Conservation (phyloP, 2,888 invertebrate genomes). For the Oasisia sp. region DNA sequence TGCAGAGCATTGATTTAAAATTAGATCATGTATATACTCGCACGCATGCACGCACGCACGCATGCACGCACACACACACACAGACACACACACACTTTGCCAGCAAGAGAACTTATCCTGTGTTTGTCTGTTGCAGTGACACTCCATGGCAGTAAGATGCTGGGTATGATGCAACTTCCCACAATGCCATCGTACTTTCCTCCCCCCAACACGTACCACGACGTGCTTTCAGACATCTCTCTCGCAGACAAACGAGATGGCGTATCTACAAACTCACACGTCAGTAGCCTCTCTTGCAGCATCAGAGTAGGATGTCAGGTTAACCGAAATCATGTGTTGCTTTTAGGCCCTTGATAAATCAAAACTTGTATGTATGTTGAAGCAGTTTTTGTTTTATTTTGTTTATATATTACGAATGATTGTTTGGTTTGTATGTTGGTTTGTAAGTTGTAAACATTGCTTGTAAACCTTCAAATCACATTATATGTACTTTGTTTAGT, state of each 20-base stretch:
- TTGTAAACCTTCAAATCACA: not conserved
- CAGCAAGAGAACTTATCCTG: too few species aligned
- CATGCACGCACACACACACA: too few species aligned
- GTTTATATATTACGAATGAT: not conserved
- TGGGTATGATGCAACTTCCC: conserved; percentile 34
- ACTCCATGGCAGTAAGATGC: conserved; percentile 34
- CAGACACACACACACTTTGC: too few species aligned
- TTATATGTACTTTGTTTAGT: not conserved
- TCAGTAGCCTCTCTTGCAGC: conserved; percentile 31
- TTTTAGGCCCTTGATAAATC: not conserved
- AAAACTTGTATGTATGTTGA: not conserved
- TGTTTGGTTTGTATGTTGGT: too few species aligned
- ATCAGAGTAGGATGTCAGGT: not conserved
- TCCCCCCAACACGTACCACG: conserved; percentile 30
- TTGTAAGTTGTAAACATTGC: not conserved
- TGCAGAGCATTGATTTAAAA: too few species aligned
- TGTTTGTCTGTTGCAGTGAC: not conserved
- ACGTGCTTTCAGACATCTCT: conserved; percentile 44
- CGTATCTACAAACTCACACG: not conserved
- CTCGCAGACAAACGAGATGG: conserved; percentile 27
- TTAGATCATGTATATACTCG: too few species aligned
- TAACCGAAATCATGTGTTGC: not conserved
- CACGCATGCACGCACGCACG: too few species aligned
- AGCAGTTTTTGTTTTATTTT: not conserved
- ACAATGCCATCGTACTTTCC: conserved; percentile 13